Conservation (phyloP, 2,888 invertebrate genomes). For the Loripinus fragilis region DNA sequence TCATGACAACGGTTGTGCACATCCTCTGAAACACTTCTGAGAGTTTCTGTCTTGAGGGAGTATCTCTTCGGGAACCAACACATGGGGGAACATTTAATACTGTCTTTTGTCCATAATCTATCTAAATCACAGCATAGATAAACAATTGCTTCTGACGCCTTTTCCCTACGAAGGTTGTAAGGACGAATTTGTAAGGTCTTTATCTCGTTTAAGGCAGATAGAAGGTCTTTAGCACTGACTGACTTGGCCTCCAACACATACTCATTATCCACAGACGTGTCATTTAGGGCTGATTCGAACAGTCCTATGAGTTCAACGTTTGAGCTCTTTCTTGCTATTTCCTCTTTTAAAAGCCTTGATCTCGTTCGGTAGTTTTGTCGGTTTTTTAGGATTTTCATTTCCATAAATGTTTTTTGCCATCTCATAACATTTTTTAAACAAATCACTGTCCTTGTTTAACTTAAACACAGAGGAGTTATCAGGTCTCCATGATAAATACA, state of each 20-base stretch:
- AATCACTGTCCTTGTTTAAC: background rate
- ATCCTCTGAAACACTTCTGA: constrained; percentile 27
- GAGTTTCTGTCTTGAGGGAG: constrained; percentile 19
- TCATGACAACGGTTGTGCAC: constrained; percentile 21
- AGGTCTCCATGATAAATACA: constrained; percentile 35
- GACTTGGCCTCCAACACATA: too few relatives aligned
- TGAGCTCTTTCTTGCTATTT: background rate
- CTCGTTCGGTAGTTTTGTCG: background rate
- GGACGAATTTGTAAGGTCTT: too few relatives aligned
- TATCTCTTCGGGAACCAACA: constrained; percentile 41
- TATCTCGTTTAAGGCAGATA: too few relatives aligned
- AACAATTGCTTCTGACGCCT: constrained; percentile 46
- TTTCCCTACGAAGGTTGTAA: too few relatives aligned
- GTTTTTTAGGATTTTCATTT: background rate
- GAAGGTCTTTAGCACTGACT: too few relatives aligned
- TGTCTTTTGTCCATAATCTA: constrained; percentile 43
- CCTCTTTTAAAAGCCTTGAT: background rate
- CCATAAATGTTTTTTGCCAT: background rate
- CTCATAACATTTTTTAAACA: background rate
- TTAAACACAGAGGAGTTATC: constrained; percentile 18
- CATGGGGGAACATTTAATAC: constrained; percentile 31
- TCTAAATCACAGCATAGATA: constrained; percentile 43
- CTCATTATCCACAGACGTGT: too few relatives aligned
- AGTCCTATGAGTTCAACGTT: background rate
- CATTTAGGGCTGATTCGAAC: background rate